phyloP scores from a whole-genome alignment of 2,888 invertebrate genomes.

The Nysson spinosus region DNA sequence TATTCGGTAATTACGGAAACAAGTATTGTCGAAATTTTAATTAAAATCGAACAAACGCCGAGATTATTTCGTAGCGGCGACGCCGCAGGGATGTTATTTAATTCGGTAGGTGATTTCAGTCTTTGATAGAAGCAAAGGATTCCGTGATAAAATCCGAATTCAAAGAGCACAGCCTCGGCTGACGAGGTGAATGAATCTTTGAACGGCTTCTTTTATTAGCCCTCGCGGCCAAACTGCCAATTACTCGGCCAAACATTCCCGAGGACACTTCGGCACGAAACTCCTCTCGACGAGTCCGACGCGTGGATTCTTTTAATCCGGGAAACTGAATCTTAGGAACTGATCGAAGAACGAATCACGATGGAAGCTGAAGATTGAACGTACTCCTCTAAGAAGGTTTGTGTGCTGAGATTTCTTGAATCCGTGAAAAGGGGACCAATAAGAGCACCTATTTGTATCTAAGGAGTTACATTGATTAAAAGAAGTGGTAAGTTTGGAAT shows the following conservation, averaged over 20 bases:
- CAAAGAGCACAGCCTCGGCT: conserved; percentile 35
- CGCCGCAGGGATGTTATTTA: conserved; percentile 29
- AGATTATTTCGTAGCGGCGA: conserved; percentile 22
- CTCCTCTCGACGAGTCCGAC: conserved; percentile 17
- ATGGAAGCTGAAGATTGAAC: too few relatives aligned
- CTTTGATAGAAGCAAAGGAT: too few relatives aligned
- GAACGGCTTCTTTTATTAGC: conserved; percentile 51
- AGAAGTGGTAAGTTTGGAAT: too few relatives aligned
- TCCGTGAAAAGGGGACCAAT: too few relatives aligned
- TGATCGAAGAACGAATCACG: too few relatives aligned
- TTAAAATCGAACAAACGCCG: conserved; percentile 1
- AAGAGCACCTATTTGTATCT: too few relatives aligned
- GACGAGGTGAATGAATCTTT: conserved; percentile 50
- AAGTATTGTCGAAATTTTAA: too few relatives aligned
- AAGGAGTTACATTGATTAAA: too few relatives aligned
- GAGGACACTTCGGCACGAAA: conserved; percentile 31
- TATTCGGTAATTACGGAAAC: too few relatives aligned
- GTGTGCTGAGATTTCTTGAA: too few relatives aligned
- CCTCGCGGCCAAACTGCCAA: conserved; percentile 54
- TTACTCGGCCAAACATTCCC: conserved; percentile 45
- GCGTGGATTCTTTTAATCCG: conserved; percentile 50
- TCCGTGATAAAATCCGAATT: conserved; percentile 39
- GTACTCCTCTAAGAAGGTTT: too few relatives aligned
- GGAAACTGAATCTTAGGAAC: conserved; percentile 46
- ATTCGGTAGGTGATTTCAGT: conserved; percentile 39